Percentiles rank a stretch among this genome's conserved stretches.
These are phyloP conservation scores for Thera britannica DNA, from an alignment of 2,888 invertebrate species.

Conservation along the genomic window DNA sequence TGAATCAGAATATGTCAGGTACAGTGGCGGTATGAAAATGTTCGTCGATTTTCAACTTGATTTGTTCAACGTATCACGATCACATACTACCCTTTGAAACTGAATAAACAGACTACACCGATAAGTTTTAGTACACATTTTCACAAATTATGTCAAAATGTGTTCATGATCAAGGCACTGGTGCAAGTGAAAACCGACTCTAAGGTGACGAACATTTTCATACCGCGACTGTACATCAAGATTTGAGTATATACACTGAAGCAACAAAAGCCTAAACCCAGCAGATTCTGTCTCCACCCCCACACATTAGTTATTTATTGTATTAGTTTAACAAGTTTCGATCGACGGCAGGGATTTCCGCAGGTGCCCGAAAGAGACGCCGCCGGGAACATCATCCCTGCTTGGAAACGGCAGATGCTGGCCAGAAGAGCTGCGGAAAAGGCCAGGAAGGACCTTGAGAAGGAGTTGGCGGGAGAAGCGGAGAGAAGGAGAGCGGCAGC, in stretches of 20 bases:
- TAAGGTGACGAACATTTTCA: too few species aligned
- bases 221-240: too few species aligned
- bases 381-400: constrained; percentile 95
- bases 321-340: constrained; percentile 47
- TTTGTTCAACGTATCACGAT: too few species aligned
- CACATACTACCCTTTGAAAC: too few species aligned
- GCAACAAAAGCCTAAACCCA: constrained; percentile 5
- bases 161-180: too few species aligned
- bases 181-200: too few species aligned
- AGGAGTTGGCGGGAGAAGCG: constrained; percentile 92
- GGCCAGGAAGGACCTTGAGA: constrained; percentile 95
- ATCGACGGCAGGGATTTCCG: constrained; percentile 78
- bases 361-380: constrained; percentile 96
- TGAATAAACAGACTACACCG: too few species aligned
- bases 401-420: constrained; percentile 98
- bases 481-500: constrained; percentile 93
- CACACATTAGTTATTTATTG: constrained; percentile 31
- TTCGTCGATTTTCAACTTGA: too few species aligned
- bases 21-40: too few species aligned
- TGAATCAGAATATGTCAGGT: too few species aligned
- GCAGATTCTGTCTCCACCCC: constrained; percentile 24
- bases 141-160: too few species aligned
- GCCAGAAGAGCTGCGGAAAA: constrained; percentile 97
- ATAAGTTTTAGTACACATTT: too few species aligned
- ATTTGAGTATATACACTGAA: neutral